These are phyloP conservation scores for Rallus limicola DNA, from an alignment of 2,113 vertebrate species.

Conservation along the genomic window DNA sequence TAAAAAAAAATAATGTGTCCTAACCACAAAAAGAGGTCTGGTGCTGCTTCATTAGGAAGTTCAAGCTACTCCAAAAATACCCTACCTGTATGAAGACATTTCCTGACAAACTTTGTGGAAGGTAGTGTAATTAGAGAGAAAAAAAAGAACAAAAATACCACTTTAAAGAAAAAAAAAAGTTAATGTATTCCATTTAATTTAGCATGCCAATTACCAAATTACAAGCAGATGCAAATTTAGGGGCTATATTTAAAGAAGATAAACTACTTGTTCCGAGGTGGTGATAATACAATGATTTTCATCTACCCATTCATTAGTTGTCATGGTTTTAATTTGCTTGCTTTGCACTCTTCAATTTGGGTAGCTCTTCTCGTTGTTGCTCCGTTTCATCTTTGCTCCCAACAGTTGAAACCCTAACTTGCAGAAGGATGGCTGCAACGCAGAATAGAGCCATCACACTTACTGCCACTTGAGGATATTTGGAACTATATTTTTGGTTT, in stretches of 20 bases:
- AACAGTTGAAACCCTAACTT: not conserved
- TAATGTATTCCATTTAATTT: not conserved
- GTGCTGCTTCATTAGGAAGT: not conserved
- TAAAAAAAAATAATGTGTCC: not conserved
- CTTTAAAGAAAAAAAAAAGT: not conserved
- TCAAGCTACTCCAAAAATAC: not conserved
- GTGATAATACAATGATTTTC: not conserved
- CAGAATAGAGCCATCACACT: not conserved
- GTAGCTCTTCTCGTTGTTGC: not conserved
- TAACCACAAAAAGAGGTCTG: not conserved
- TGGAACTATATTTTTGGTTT: not conserved
- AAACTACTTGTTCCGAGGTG: not conserved
- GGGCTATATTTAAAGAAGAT: not conserved
- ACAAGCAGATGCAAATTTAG: not conserved
- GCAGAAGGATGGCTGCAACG: not conserved
- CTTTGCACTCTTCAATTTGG: not conserved
- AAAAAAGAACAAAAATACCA: not conserved
- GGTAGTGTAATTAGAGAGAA: not conserved
- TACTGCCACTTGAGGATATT: not conserved
- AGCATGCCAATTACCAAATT: conserved; percentile 1
- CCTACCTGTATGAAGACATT: accelerated
- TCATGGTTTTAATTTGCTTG: conserved; percentile 4
- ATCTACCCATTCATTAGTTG: not conserved
- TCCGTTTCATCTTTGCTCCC: not conserved
- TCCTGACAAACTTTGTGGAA: not conserved